Evolutionary conservation across 2,888 invertebrate species (phyloP), one percentile per base, ranked within the genome.

Genomic region (Blera fallax): DNA sequence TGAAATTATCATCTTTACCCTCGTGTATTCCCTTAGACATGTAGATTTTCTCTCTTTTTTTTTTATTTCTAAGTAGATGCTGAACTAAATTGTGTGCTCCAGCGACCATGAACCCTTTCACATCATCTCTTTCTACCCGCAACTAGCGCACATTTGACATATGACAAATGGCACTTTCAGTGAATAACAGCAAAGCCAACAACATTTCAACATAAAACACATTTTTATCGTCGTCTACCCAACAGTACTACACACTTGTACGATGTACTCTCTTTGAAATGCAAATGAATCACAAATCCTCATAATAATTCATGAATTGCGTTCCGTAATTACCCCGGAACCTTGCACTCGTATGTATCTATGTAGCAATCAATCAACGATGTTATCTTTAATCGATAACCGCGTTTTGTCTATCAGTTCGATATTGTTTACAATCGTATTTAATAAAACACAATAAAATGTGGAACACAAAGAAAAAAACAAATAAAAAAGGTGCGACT

Each of bases 111-210:
- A 58, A 56, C 79, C 56, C 62, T 50, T 69, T n/a, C 48, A 27
- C 62, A 74, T 43, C 65, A 76, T 50, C 76, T 52, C 58, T 54
- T 14, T 29, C 21, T 54, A 40, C 11, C 27, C 37, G n/a, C 10
- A 29, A 62, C n/a, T 43, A 29, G 48, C 45, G 8, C 18, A 72
- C 69, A 64, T 62, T 74, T 74, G 80, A 84, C 69, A 69, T 21
- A 74, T 80, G 84, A 76, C 74, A 84, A 80, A 84, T 74, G 69
- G 74, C 80, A 83, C 69, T 79, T 79, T 32, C 52, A 69, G 24
- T 18, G 54, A 72, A 72, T 60, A 83, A 65, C 65, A 56, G 54
- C 29, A 54, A 64, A 45, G 54, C 43, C 40, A 69, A 45, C 32
- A 54, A 8, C 50, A 48, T 65, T 72, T 64, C 64, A 58, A 77